Conservation (phyloP, 2,113 vertebrate species). For the Pluvialis apricaria region DNA sequence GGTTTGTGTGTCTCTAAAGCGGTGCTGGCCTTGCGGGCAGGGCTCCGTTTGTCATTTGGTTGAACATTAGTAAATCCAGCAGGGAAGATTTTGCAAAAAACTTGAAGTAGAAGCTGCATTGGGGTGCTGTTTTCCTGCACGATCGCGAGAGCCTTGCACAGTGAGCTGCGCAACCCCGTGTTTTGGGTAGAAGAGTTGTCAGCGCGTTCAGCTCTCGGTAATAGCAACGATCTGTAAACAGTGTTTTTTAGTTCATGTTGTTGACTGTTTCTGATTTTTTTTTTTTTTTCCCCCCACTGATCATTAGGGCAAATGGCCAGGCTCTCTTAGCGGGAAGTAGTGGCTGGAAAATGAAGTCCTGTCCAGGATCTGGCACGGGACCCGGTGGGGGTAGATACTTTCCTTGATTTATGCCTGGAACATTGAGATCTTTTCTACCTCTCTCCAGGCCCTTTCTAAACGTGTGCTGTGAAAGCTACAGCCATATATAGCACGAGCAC, state of each 20-base stretch:
- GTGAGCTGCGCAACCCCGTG: fast-evolving
- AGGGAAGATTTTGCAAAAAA: background rate
- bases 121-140: background rate
- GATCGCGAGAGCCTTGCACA: fast-evolving
- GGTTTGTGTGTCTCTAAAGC: background rate
- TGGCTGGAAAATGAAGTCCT: background rate
- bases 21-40: background rate
- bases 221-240: background rate
- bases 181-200: background rate
- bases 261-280: background rate
- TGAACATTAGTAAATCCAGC: fast-evolving
- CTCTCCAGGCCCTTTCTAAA: background rate
- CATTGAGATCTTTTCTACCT: background rate
- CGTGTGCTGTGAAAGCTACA: background rate
- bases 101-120: background rate
- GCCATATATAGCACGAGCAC: background rate
- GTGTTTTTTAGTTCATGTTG: background rate
- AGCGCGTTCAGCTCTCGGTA: background rate
- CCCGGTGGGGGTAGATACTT: background rate
- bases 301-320: background rate
- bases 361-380: background rate
- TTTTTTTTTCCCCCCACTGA: background rate
- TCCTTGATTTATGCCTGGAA: constrained; percentile 46
- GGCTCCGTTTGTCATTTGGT: fast-evolving
- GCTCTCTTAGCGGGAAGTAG: background rate